These are phyloP conservation scores for Phanerotoma sp. DNA, from an alignment of 2,888 invertebrate species.

Conservation along the genomic window DNA sequence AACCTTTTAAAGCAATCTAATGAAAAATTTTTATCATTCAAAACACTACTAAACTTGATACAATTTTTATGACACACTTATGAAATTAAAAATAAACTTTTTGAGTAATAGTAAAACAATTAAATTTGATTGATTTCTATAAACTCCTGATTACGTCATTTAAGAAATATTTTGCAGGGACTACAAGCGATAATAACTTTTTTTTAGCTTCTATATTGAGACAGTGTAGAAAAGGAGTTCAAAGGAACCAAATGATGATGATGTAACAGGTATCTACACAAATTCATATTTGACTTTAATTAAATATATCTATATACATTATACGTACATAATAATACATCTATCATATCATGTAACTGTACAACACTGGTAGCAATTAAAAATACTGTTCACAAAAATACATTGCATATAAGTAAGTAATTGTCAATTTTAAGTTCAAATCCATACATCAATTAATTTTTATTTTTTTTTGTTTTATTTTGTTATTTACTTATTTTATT, in stretches of 20 bases:
- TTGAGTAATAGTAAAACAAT: no score
- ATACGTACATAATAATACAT: constrained; percentile 56
- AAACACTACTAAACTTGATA: no score
- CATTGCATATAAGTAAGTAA: constrained; percentile 47
- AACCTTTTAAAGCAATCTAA: no score
- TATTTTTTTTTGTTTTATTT: constrained; percentile 14
- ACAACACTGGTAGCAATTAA: constrained; percentile 51
- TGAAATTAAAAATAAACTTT: no score
- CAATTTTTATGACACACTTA: no score
- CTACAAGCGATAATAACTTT: no score
- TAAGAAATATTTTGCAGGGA: no score
- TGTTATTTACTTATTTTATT: constrained; percentile 6
- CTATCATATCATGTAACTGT: constrained; percentile 50
- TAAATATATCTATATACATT: constrained; percentile 55
- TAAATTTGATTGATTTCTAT: no score
- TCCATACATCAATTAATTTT: constrained; percentile 15
- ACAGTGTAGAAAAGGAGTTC: no score
- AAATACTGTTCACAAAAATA: constrained; percentile 57
- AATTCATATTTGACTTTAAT: constrained; percentile 56
- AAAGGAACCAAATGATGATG: not conserved
- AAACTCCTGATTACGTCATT: no score
- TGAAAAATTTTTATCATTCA: no score
- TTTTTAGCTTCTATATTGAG: no score
- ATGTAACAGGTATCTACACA: constrained; percentile 42
- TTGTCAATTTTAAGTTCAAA: constrained; percentile 21